Conservation (phyloP, 2,113 vertebrate species). For the Jaculus jaculus region DNA sequence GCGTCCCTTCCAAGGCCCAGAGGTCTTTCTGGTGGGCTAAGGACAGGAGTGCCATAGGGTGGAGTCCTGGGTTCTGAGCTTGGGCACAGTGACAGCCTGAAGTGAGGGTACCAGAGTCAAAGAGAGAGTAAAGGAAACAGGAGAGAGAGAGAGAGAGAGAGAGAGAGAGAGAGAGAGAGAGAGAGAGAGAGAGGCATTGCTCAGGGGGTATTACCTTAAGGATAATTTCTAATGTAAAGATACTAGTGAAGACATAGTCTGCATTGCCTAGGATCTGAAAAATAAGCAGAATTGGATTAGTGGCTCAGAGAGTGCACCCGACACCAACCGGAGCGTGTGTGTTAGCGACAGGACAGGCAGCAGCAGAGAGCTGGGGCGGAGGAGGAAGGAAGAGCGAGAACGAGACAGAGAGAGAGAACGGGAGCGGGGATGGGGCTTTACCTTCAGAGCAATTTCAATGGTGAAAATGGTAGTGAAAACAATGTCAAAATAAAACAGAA, state of each 20-base stretch:
- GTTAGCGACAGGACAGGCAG: conserved; percentile 82
- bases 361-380: conserved; percentile 68
- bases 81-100: neutral
- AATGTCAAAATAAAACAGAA: conserved; percentile 92
- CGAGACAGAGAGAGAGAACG: too few relatives aligned
- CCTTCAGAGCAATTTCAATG: conserved; percentile 92
- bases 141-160: neutral
- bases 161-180: neutral
- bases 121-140: conserved; percentile 10
- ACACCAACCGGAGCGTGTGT: conserved; percentile 73
- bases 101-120: conserved; percentile 30
- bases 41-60: neutral
- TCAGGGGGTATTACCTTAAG: conserved; percentile 93
- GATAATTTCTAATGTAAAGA: conserved; percentile 99
- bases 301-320: conserved; percentile 80
- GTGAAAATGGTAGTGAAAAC: conserved; percentile 92
- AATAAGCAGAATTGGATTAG: conserved; percentile 87
- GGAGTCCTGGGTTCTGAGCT: neutral
- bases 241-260: conserved; percentile 99
- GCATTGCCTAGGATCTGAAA: conserved; percentile 99
- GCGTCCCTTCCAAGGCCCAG: neutral
- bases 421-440: conserved; percentile 79
- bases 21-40: neutral
- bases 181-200: conserved; percentile 51
- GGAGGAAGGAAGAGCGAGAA: conserved; percentile 50